Base-by-base conservation (phyloP, 2,797 vertebrate genomes). In the Pelobates cultripes region DNA sequence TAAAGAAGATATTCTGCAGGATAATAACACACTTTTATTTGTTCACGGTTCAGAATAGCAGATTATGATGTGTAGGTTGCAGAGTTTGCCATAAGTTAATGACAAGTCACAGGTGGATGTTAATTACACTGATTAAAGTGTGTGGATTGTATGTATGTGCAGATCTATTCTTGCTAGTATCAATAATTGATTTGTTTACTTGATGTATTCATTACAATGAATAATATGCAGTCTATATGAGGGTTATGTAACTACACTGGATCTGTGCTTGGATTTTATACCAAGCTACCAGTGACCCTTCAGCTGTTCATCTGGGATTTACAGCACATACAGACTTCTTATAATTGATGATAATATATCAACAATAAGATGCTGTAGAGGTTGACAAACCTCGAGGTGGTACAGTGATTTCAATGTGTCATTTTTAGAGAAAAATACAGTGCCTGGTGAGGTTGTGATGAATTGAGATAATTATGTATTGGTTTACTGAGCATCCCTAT, bases 171-270 rank as follows among this genome's bases (percentile, higher is more conserved):
- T 28, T 28, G 28, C 28, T 28, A 28, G 28, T 28, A 28, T 28
- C 28, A 28, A 8, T 53, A 7, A 51, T 40, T 8, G 40, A 14
- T 55, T 8, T 40, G 12, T 47, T 55, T 8, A 40, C 12, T 15
- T 41, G 9, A 40, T 4, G 12, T 73, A 14, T 40, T 73, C 7
- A 3, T 41, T 43, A 55, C n/a, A 75, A 43, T 41, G n/a, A 17
- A 28, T 28, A 28, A 40, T 53, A 45, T 42, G 40, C 44, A 40
- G 3, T 41, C 3, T 43, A n/a, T 61, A 67, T 44, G 45, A n/a
- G n/a, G 41, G 71, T 80, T 73, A 80, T 63, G 57, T 80, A 79
- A 73, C 70, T 60, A 47, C 5, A n/a, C 7, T 63, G 17, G n/a
- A 4, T 64, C 17, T 71, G 70, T 42, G 28, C n/a, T 43, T 73